These are phyloP conservation scores for Empis livida DNA, from an alignment of 2,888 invertebrate species.

Conservation along the genomic window DNA sequence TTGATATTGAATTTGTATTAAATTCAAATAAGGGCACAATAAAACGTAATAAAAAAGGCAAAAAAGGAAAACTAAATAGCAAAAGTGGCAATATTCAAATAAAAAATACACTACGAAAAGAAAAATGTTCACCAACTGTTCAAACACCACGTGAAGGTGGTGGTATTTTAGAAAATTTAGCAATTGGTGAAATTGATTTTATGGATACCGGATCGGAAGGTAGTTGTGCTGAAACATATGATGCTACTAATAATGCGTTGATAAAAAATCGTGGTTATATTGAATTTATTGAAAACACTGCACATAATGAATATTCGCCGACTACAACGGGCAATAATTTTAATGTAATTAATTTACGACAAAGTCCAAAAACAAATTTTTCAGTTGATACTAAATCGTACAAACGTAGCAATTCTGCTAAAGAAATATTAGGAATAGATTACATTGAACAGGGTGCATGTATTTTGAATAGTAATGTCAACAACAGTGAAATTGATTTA, in stretches of 20 bases:
- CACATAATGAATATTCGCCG: not conserved
- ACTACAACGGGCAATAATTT: not conserved
- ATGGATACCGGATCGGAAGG: slow-evolving; percentile 78
- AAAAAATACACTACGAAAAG: not conserved
- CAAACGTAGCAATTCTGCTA: slow-evolving; percentile 19
- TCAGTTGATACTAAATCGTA: slow-evolving; percentile 2
- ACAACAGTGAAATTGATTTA: slow-evolving; percentile 26
- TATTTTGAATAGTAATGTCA: slow-evolving; percentile 19
- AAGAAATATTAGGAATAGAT: slow-evolving; percentile 40
- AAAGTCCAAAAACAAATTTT: not conserved
- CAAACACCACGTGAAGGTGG: slow-evolving; percentile 27
- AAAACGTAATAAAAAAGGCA: slow-evolving; percentile 29
- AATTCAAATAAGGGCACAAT: slow-evolving; percentile 39
- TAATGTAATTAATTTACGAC: not conserved
- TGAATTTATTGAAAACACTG: slow-evolving; percentile 42
- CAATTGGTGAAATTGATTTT: slow-evolving; percentile 69
- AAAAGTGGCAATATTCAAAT: slow-evolving; percentile 14
- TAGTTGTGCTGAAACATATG: slow-evolving; percentile 51
- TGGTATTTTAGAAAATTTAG: slow-evolving; percentile 37
- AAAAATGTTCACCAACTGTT: slow-evolving; percentile 31
- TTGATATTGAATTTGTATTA: slow-evolving; percentile 48
- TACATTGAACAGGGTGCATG: slow-evolving; percentile 42
- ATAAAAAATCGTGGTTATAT: slow-evolving; percentile 53
- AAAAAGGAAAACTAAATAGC: slow-evolving; percentile 31
- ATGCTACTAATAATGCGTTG: slow-evolving; percentile 40